A percentile compares a stretch with the other conserved stretches of the same genome.
Evolutionary conservation across 2,797 vertebrate species (phyloP).

Genomic region (Vireo griseus): DNA sequence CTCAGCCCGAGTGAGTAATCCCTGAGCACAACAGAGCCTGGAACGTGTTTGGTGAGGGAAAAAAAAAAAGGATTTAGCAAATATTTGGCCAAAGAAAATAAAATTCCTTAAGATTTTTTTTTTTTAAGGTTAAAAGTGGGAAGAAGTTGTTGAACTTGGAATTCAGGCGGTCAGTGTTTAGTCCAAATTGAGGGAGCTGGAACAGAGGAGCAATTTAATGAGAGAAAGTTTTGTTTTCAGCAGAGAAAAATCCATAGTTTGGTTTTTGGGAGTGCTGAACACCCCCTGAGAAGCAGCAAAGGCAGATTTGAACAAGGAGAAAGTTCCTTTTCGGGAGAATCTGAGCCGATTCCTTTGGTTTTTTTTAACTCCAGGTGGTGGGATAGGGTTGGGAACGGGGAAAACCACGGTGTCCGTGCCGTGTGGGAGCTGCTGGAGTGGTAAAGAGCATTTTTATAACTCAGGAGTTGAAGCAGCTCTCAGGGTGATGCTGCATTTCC

Average conservation of each 20-base stretch:
- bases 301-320: neutral
- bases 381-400: neutral
- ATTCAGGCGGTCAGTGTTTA: neutral
- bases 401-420: neutral
- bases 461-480: neutral
- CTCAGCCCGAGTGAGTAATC: neutral
- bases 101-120: accelerated
- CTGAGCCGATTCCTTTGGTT: neutral
- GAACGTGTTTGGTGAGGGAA: neutral
- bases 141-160: neutral
- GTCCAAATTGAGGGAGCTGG: neutral
- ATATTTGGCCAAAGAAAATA: neutral
- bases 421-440: neutral
- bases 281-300: neutral
- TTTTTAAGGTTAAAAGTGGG: neutral
- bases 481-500: neutral
- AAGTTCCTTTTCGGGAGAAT: neutral
- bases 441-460: neutral
- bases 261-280: accelerated
- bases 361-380: neutral
- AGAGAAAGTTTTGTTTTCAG: neutral
- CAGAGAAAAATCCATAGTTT: neutral
- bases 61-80: neutral
- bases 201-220: neutral
- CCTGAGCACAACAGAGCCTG: neutral